A percentile compares a stretch with the other conserved stretches of the same genome.
Conservation (phyloP, 2,113 vertebrate species). For the Baryphthengus martii region DNA sequence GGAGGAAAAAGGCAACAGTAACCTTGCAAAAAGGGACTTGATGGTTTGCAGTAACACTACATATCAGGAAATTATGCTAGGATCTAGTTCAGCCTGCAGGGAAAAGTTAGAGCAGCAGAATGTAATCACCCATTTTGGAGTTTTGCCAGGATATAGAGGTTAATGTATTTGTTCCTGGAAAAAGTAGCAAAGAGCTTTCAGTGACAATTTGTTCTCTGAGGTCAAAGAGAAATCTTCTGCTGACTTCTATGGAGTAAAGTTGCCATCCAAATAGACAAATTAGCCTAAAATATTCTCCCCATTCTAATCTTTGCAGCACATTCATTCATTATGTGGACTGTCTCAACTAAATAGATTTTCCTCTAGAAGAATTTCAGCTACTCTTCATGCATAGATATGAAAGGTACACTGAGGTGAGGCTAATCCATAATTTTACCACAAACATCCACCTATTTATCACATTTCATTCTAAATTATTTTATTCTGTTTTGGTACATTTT, state of each 20-base stretch:
- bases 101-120: neutral
- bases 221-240: neutral
- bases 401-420: neutral
- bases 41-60: neutral
- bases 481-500: neutral
- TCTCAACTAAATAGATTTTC: neutral
- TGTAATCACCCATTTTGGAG: neutral
- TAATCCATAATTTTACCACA: neutral
- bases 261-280: neutral
- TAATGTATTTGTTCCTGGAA: neutral
- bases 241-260: neutral
- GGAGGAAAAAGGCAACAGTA: neutral
- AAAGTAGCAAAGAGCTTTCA: neutral
- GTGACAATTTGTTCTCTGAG: neutral
- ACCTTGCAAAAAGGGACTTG: neutral
- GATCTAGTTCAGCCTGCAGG: neutral
- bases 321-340: neutral
- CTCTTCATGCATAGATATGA: neutral
- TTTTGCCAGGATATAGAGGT: neutral
- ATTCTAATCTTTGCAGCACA: neutral
- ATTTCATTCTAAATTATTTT: neutral
- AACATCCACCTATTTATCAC: neutral
- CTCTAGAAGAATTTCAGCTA: neutral
- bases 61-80: neutral
- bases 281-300: neutral